Percentiles rank a stretch among this genome's conserved stretches.
phyloP scores from a whole-genome alignment of 2,113 vertebrate genomes.

The Petromus typicus region DNA sequence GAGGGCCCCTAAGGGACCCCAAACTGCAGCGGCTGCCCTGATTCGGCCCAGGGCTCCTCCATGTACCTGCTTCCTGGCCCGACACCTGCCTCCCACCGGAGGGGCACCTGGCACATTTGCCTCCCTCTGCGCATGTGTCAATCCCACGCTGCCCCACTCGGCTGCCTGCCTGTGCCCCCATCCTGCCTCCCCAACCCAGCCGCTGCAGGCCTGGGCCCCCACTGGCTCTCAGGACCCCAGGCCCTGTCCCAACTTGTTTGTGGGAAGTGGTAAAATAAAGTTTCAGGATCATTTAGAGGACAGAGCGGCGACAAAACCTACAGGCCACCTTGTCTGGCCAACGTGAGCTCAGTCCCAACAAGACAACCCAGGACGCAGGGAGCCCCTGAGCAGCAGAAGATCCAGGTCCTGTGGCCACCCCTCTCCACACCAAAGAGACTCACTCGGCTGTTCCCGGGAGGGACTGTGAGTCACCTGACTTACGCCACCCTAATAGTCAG shows the following conservation, averaged over 20 bases:
- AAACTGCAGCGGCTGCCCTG: rapidly evolving
- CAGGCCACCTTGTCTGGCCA: neutral
- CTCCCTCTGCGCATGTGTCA: too few species aligned
- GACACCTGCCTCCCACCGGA: neutral
- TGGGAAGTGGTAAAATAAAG: neutral
- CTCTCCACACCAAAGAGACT: neutral
- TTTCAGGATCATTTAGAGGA: rapidly evolving
- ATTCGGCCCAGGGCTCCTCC: neutral
- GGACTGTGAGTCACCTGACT: neutral
- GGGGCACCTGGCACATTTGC: too few species aligned
- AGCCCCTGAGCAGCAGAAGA: neutral
- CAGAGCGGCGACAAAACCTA: rapidly evolving
- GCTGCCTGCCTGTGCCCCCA: neutral
- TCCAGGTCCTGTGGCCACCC: rapidly evolving
- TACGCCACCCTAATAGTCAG: too few species aligned
- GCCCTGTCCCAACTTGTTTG: neutral
- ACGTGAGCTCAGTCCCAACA: neutral
- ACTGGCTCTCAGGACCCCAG: rapidly evolving
- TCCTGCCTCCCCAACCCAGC: neutral
- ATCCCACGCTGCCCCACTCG: neutral
- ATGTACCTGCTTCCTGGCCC: too few species aligned
- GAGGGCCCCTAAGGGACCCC: rapidly evolving
- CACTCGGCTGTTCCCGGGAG: rapidly evolving
- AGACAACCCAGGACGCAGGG: neutral
- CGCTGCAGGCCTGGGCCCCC: neutral